A percentile compares a stretch with the other conserved stretches of the same genome.
Evolutionary conservation across 2,888 invertebrate genomes (phyloP).

Genomic region (Lordiphosa fenestrarum): DNA sequence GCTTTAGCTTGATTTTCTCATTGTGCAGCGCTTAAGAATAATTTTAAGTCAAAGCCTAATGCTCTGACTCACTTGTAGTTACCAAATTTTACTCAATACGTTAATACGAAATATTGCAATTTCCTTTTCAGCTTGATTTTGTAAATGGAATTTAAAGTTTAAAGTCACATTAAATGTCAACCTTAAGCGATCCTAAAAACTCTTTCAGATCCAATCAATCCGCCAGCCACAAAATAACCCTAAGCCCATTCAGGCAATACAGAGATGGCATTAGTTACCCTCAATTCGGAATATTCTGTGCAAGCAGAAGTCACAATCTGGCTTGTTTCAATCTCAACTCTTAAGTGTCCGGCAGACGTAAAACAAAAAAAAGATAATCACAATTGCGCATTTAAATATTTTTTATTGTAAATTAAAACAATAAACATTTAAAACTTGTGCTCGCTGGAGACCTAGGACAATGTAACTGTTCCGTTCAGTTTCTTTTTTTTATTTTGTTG

Average conservation of each 20-base stretch:
- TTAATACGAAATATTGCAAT: no score
- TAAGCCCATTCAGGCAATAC: conserved; percentile 4
- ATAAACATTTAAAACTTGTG: conserved; percentile 60
- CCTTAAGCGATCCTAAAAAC: no score
- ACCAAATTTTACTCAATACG: no score
- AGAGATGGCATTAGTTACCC: conserved; percentile 6
- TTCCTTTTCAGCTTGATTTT: no score
- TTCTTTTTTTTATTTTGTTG: conserved; percentile 1
- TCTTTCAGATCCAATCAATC: conserved; percentile 1
- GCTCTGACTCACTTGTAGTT: no score
- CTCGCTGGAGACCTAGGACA: conserved; percentile 12
- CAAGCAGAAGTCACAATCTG: conserved; percentile 31
- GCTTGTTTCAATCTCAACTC: conserved; percentile 22
- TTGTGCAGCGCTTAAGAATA: no score
- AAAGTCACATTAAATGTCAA: no score
- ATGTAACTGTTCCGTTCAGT: conserved; percentile 5
- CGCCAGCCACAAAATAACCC: conserved; percentile 1
- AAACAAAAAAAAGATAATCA: conserved; percentile 64
- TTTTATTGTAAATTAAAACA: conserved; percentile 72
- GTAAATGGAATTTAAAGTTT: no score
- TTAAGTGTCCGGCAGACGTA: conserved; percentile 47
- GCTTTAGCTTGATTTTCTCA: no score
- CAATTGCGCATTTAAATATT: conserved; percentile 64
- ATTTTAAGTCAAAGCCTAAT: no score
- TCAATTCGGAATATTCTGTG: conserved; percentile 22